Conservation (phyloP, 2,797 vertebrate genomes). For the Clarias fuscus region DNA sequence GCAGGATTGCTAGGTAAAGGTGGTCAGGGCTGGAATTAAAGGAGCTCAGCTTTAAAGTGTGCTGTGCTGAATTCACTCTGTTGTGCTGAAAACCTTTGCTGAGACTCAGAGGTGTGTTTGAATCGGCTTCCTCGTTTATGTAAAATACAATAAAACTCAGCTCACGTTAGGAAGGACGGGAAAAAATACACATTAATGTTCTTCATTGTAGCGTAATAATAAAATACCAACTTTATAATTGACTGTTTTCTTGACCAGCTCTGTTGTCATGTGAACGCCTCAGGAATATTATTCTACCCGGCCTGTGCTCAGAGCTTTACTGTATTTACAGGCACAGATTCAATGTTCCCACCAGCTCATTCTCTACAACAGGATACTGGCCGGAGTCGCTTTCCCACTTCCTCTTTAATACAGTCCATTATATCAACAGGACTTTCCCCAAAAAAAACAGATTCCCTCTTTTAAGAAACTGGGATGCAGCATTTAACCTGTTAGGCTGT, state of each 20-base stretch:
- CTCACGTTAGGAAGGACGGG: neutral
- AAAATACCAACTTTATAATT: neutral
- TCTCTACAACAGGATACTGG: slow-evolving; percentile 11
- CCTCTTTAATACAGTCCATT: slow-evolving; percentile 8
- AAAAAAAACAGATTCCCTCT: neutral
- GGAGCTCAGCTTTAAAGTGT: slow-evolving; percentile 33
- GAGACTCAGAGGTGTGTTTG: slow-evolving; percentile 23
- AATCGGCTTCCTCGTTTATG: slow-evolving; percentile 4
- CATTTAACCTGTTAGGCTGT: neutral
- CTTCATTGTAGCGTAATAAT: neutral
- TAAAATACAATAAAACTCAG: slow-evolving; percentile 4
- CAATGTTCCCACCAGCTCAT: slow-evolving; percentile 9
- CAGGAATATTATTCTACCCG: slow-evolving; percentile 10
- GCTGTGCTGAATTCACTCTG: slow-evolving; percentile 24
- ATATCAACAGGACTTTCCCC: slow-evolving; percentile 2
- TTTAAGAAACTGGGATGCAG: neutral
- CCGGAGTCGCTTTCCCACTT: neutral
- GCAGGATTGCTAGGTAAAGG: slow-evolving; percentile 41
- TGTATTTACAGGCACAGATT: slow-evolving; percentile 18
- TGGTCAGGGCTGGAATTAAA: slow-evolving; percentile 31
- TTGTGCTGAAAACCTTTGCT: slow-evolving; percentile 27
- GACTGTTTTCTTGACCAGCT: neutral
- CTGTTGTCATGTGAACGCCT: neutral
- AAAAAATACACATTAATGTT: neutral
- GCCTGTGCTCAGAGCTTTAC: neutral